Evolutionary conservation across 2,113 vertebrate species (phyloP), one percentile per base, ranked within the genome.

Genomic region (Amphiprion percula): DNA sequence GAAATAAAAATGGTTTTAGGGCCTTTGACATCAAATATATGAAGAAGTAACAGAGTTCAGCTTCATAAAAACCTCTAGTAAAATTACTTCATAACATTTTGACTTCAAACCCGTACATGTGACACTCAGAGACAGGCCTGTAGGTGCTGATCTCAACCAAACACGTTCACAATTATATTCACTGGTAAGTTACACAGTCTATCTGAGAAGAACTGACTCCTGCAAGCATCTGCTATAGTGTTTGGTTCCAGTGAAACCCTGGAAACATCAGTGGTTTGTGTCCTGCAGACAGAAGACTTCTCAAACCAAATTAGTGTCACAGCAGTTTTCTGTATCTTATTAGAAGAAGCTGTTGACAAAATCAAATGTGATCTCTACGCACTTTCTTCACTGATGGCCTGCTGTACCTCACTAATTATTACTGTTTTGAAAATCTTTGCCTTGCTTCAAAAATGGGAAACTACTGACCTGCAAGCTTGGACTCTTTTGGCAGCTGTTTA

Each of bases 291-390:
- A 56, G 61, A 67, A 24, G 53, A 67, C 28, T 28, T 5, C 49
- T 74, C 26, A 1, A 68, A 63, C 41, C 26, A 70, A 79, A 68
- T 77, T 50, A 82, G 47, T 76, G 52, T 60, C 80, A 80, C 67
- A 65, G 68, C 24, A 10, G 66, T 56, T 71, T 77, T 65, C 28
- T 47, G 46, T 63, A 56, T 67, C 52, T 64, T 80, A 80, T 77
- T 80, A 83, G 81, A 85, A 39, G 47, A 59, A 68, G 33, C 15
- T 47, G 46, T 15, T 0, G 10, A 23, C 0, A 15, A 17, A 30
- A 68, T 54, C 54, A 50, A 79, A 64, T 30, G 2, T 7, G 21
- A 47, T 6, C 33, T 65, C 41, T 52, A 39, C 2, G 33, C 1
- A 7, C 17, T 62, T 39, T 28, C 28, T 26, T 63, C 23, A 15